Percentiles rank a stretch among this genome's conserved stretches.
Conservation (phyloP, 2,888 invertebrate species). For the Drosophila neonasuta region DNA sequence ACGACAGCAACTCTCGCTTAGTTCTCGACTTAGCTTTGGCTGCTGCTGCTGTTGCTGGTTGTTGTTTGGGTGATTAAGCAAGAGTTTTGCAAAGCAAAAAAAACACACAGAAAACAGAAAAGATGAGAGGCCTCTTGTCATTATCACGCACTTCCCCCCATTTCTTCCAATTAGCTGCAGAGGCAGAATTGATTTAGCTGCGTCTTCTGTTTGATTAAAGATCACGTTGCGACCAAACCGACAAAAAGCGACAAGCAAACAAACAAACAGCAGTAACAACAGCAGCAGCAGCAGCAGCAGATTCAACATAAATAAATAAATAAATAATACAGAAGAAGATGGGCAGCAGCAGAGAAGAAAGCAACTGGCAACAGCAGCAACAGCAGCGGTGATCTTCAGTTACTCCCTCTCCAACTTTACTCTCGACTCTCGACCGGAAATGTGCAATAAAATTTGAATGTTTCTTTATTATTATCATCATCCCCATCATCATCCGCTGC, state of each 20-base stretch:
- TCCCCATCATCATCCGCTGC: slow-evolving; percentile 75
- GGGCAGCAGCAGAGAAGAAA: slow-evolving; percentile 14
- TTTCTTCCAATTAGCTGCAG: slow-evolving; percentile 44
- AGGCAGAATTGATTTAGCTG: slow-evolving; percentile 37
- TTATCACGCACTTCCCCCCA: slow-evolving; percentile 29
- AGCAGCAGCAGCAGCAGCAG: slow-evolving; percentile 13
- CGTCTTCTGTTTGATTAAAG: slow-evolving; percentile 37
- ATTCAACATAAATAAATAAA: slow-evolving; percentile 43
- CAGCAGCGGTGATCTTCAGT: slow-evolving; percentile 27
- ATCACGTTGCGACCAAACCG: slow-evolving; percentile 32
- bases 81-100: slow-evolving; percentile 27
- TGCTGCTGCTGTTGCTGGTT: slow-evolving; percentile 8
- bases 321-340: slow-evolving; percentile 39
- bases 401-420: slow-evolving; percentile 11
- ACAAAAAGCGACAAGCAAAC: slow-evolving; percentile 22
- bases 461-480: slow-evolving; percentile 79
- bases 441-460: slow-evolving; percentile 80
- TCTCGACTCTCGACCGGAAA: slow-evolving; percentile 72
- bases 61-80: slow-evolving; percentile 49
- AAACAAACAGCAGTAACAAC: slow-evolving; percentile 29
- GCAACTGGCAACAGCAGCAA: slow-evolving; percentile 21
- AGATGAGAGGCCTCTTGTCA: slow-evolving; percentile 14
- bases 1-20: slow-evolving; percentile 4
- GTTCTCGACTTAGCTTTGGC: slow-evolving; percentile 1
- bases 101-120: slow-evolving; percentile 1